Conservation (phyloP, 64 coral and sea anemone genomes). For the Cladopsammia gracilis region DNA sequence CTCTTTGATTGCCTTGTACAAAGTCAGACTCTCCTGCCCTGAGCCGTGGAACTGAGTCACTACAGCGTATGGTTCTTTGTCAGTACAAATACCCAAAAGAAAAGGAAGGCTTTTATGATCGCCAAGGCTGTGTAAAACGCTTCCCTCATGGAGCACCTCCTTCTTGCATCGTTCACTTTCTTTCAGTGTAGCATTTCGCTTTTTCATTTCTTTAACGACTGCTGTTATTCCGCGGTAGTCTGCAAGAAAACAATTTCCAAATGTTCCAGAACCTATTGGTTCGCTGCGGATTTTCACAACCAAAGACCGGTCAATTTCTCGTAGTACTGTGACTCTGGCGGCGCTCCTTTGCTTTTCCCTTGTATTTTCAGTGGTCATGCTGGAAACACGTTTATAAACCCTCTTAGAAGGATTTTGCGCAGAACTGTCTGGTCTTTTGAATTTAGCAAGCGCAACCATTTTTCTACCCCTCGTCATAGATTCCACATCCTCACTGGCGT, state of each 20-base stretch:
- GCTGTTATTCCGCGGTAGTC: slow-evolving; percentile 25
- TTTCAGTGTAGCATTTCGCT: not conserved
- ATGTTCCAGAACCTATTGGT: slow-evolving; percentile 53
- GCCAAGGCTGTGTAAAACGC: slow-evolving; percentile 27
- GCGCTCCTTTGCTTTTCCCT: not conserved
- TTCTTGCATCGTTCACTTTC: slow-evolving; percentile 26
- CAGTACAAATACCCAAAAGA: slow-evolving; percentile 28
- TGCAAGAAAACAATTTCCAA: slow-evolving; percentile 34
- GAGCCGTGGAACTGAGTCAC: slow-evolving; percentile 49
- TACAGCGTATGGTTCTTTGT: slow-evolving; percentile 10
- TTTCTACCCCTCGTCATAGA: not conserved
- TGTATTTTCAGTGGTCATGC: not conserved
- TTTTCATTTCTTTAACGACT: slow-evolving; percentile 48
- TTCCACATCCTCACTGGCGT: not conserved
- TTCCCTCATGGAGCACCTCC: slow-evolving; percentile 43
- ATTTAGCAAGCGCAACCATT: slow-evolving; percentile 3
- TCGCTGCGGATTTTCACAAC: not conserved
- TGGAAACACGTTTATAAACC: not conserved
- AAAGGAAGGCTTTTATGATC: slow-evolving; percentile 48
- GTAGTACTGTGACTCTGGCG: too few relatives aligned
- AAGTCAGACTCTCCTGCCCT: slow-evolving; percentile 14
- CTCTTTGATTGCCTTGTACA: slow-evolving; percentile 5
- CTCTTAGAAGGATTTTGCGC: not conserved
- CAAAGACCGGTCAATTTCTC: slow-evolving; percentile 17
- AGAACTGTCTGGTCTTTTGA: not conserved